Conservation (phyloP, 2,113 vertebrate genomes). For the Chiloscyllium plagiosum region DNA sequence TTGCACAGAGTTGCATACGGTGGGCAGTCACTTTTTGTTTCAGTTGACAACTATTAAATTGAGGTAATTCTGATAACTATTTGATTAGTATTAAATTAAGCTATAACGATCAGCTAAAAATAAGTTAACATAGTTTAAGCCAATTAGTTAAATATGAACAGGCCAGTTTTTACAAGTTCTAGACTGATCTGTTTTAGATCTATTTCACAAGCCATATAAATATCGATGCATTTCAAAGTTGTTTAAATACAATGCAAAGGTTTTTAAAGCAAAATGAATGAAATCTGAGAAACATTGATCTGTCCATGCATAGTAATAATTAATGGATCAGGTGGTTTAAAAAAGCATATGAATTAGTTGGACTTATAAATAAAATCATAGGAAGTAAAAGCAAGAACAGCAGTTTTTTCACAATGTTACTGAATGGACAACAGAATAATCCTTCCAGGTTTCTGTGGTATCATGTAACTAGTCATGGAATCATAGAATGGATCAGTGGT, state of each 20-base stretch:
- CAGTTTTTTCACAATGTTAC: neutral
- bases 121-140: neutral
- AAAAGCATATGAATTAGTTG: too few species aligned
- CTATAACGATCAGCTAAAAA: neutral
- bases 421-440: neutral
- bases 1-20: neutral
- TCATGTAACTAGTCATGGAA: neutral
- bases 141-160: neutral
- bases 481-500: too few species aligned
- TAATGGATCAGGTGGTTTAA: too few species aligned
- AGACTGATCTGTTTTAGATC: neutral
- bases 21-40: neutral
- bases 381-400: too few species aligned
- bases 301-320: too few species aligned
- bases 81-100: neutral
- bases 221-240: too few species aligned
- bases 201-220: too few species aligned
- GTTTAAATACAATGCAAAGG: too few species aligned
- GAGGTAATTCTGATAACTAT: neutral
- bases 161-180: neutral
- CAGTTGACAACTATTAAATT: neutral
- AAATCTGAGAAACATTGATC: too few species aligned
- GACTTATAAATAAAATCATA: too few species aligned
- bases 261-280: too few species aligned
- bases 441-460: too few species aligned